Evolutionary conservation across 2,113 vertebrate species (phyloP).

Genomic region (Tamias sibiricus): DNA sequence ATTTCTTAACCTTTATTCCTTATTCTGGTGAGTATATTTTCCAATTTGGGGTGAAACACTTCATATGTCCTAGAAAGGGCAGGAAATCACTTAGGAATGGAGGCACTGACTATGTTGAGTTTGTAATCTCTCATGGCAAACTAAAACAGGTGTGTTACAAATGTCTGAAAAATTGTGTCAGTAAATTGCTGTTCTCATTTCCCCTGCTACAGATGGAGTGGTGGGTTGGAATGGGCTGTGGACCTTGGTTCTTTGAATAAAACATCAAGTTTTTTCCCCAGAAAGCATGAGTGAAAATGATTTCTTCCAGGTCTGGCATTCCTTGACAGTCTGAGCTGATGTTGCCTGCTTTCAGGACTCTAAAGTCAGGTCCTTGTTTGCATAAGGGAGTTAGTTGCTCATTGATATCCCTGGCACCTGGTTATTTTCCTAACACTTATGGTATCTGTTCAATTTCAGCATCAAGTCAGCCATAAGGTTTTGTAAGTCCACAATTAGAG

Average conservation of each 20-base stretch:
- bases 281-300: not conserved
- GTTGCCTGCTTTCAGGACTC: not conserved
- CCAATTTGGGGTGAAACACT: not conserved
- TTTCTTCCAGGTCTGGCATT: not conserved
- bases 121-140: not conserved
- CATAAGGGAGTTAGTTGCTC: not conserved
- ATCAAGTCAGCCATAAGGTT: not conserved
- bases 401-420: not conserved
- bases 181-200: not conserved
- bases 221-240: not conserved
- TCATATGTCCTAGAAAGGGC: not conserved
- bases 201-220: not conserved
- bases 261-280: not conserved
- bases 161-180: not conserved
- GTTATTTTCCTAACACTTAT: not conserved
- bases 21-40: conserved; percentile 35
- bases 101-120: not conserved
- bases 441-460: not conserved
- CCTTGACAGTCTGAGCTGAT: not conserved
- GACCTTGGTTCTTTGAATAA: not conserved
- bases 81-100: not conserved
- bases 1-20: not conserved
- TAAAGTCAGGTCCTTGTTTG: not conserved
- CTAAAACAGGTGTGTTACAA: not conserved
- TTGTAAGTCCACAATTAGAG: not conserved